A percentile compares a stretch with the other conserved stretches of the same genome.
phyloP scores from a whole-genome alignment of 1,140 invertebrate species.

The Drosophila paulistorum region DNA sequence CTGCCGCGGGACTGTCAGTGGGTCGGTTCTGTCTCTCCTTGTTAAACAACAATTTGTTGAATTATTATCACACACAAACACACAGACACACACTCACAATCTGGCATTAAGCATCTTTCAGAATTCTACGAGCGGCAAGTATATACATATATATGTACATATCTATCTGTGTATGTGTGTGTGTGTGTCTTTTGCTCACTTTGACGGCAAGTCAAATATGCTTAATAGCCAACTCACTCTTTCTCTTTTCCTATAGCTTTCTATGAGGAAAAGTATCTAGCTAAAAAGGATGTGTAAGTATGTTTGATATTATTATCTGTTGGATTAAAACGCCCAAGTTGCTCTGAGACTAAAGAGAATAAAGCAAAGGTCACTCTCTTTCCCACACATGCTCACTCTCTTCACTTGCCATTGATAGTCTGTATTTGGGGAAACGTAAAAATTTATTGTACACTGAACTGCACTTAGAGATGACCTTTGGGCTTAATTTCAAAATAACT shows the following conservation, averaged over 20 bases:
- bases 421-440: neutral
- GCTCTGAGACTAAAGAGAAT: conserved; percentile 12
- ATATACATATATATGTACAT: neutral
- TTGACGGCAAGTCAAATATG: conserved; percentile 67
- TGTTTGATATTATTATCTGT: conserved; percentile 42
- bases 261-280: conserved; percentile 33
- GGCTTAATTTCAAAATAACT: neutral
- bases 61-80: conserved; percentile 70
- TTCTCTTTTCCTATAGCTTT: conserved; percentile 8
- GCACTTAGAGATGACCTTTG: neutral
- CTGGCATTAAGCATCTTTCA: conserved; percentile 37
- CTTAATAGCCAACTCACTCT: conserved; percentile 57
- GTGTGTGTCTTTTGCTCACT: conserved; percentile 50
- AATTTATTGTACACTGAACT: conserved; percentile 4
- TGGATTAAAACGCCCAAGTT: conserved; percentile 23
- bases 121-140: conserved; percentile 34
- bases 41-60: conserved; percentile 80
- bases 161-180: neutral
- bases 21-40: conserved; percentile 58
- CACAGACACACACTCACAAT: conserved; percentile 11
- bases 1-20: conserved; percentile 61
- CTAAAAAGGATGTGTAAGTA: conserved; percentile 36
- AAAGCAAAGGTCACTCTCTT: conserved; percentile 14
- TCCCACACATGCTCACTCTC: neutral
- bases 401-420: neutral